A percentile compares a stretch with the other conserved stretches of the same genome.
phyloP scores from a whole-genome alignment of 2,888 invertebrate genomes.

The Mechanitis mazaeus region DNA sequence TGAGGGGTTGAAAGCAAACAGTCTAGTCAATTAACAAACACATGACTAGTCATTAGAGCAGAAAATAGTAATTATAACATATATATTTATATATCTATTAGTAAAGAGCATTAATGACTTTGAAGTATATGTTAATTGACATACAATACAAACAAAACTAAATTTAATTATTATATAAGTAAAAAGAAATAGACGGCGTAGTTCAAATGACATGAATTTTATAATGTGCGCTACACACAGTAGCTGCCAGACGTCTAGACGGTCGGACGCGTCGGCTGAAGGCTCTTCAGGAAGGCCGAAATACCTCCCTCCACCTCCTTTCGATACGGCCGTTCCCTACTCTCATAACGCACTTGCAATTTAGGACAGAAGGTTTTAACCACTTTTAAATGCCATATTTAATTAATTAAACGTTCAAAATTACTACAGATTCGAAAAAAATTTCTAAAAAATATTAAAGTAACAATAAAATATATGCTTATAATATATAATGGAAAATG shows the following conservation, averaged over 20 bases:
- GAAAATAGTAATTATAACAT: too few relatives aligned
- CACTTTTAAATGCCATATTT: conserved; percentile 2
- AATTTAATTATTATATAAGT: conserved; percentile 3
- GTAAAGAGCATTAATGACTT: too few relatives aligned
- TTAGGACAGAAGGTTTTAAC: conserved; percentile 23
- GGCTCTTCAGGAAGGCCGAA: conserved; percentile 60
- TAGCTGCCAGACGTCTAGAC: conserved; percentile 66
- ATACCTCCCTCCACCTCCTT: conserved; percentile 33
- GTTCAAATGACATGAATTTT: conserved; percentile 35
- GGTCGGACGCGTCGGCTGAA: conserved; percentile 53
- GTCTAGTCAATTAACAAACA: too few relatives aligned
- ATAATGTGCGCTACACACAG: conserved; percentile 38
- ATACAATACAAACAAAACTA: neutral
- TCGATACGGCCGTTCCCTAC: conserved; percentile 23
- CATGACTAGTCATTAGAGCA: too few relatives aligned
- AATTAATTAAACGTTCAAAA: neutral
- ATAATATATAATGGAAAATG: too few relatives aligned
- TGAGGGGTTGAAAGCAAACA: too few relatives aligned
- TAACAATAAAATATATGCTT: too few relatives aligned
- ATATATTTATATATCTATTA: too few relatives aligned
- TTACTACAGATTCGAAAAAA: too few relatives aligned
- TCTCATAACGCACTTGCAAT: conserved; percentile 35
- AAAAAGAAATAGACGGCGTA: conserved; percentile 28
- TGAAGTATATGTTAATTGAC: too few relatives aligned
- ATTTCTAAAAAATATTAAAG: too few relatives aligned